These are phyloP conservation scores for Diarsia dahlii DNA, from an alignment of 2,888 invertebrate genomes.

Conservation along the genomic window DNA sequence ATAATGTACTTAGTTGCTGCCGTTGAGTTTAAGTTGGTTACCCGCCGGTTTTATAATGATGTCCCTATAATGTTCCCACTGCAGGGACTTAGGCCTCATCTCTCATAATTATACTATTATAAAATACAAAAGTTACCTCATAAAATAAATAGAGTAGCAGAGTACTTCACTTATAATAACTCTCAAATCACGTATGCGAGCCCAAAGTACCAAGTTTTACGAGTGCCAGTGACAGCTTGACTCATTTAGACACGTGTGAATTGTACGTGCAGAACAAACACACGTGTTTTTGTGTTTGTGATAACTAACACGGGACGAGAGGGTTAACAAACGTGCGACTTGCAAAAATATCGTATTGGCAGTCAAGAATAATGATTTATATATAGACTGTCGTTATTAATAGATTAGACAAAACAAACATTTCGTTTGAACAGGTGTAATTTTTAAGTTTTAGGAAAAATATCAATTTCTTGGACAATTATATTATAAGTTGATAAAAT, in stretches of 20 bases:
- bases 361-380: not conserved
- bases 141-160: not conserved
- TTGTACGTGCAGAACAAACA: not conserved
- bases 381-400: conserved; percentile 4
- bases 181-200: not conserved
- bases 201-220: not conserved
- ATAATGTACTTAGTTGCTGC: not conserved
- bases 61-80: no score
- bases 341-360: not conserved
- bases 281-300: conserved; percentile 24
- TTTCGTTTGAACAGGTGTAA: not conserved
- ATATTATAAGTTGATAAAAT: not conserved
- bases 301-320: not conserved
- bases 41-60: no score
- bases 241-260: conserved; percentile 7
- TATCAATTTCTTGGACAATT: no score
- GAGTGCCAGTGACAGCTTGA: not conserved
- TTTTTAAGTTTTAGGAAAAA: not conserved
- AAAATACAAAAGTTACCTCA: not conserved
- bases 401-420: not conserved
- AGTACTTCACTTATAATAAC: not conserved
- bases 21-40: not conserved
- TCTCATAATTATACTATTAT: not conserved
- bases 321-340: not conserved
- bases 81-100: no score